Conservation (phyloP, 2,797 vertebrate genomes). For the Cichlasoma orientale region DNA sequence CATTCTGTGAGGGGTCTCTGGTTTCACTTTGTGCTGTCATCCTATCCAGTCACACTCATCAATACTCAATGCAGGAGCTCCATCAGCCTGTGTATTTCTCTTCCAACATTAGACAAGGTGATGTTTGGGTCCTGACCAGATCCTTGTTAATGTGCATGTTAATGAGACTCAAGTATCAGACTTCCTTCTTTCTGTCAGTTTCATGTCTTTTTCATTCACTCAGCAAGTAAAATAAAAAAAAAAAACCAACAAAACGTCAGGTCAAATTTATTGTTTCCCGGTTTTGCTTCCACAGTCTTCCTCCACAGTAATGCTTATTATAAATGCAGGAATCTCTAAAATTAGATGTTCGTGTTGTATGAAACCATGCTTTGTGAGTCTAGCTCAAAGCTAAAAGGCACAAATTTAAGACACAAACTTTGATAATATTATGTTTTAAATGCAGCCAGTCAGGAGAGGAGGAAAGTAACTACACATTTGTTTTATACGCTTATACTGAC, state of each 20-base stretch:
- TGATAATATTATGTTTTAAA: background rate
- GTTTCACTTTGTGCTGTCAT: conserved; percentile 69
- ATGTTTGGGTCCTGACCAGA: conserved; percentile 54
- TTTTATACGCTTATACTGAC: background rate
- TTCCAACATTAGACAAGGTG: conserved; percentile 39
- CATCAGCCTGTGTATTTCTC: conserved; percentile 52
- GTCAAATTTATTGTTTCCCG: background rate
- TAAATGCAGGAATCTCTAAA: background rate
- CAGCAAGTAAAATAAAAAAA: conserved; percentile 21
- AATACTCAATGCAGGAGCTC: conserved; percentile 64
- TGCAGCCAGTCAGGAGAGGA: background rate
- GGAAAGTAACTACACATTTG: background rate
- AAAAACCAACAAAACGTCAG: background rate
- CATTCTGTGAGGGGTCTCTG: conserved; percentile 52
- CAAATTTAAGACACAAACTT: background rate
- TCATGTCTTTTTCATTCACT: conserved; percentile 65
- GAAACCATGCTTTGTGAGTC: background rate
- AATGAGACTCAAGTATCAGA: conserved; percentile 65
- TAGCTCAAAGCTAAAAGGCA: background rate
- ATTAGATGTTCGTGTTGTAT: background rate
- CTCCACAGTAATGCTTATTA: background rate
- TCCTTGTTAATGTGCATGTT: conserved; percentile 60
- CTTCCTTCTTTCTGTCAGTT: conserved; percentile 59
- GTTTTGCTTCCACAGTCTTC: background rate
- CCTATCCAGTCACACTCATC: conserved; percentile 62